These are phyloP conservation scores for Heloderma charlesbogerti DNA, from an alignment of 2,113 vertebrate genomes.

Conservation along the genomic window DNA sequence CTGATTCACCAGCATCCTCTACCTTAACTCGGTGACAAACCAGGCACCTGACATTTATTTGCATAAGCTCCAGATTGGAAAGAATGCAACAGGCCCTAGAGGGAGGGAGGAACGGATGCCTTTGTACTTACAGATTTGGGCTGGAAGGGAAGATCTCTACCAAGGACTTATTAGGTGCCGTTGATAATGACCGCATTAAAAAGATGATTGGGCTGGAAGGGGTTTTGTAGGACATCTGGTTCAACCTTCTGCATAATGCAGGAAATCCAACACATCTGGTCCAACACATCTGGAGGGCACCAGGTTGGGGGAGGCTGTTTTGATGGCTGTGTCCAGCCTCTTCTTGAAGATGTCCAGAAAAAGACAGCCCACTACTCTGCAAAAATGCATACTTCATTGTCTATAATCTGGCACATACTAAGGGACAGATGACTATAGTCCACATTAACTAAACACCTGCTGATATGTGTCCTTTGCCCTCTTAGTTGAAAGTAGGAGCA, in stretches of 20 bases:
- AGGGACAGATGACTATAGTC: not conserved
- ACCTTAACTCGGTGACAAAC: not conserved
- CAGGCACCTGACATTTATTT: slow-evolving; percentile 4
- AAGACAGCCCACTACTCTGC: too few species aligned
- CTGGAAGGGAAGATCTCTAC: not conserved
- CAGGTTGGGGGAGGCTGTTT: not conserved
- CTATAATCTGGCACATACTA: not conserved
- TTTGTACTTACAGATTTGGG: not conserved
- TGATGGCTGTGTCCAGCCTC: not conserved
- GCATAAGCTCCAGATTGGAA: not conserved
- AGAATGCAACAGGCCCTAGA: slow-evolving; percentile 18
- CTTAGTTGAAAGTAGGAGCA: not conserved
- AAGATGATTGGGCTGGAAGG: not conserved
- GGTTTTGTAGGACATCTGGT: not conserved
- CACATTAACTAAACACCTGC: not conserved
- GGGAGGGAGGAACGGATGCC: not conserved
- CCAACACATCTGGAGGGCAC: not conserved
- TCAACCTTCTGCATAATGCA: too few species aligned
- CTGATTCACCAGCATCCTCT: rapidly evolving
- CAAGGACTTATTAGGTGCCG: not conserved
- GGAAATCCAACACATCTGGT: not conserved
- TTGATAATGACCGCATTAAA: not conserved
- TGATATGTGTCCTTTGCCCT: not conserved
- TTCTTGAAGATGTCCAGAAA: not conserved
- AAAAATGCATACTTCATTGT: not conserved